phyloP scores from a whole-genome alignment of 2,797 vertebrate genomes.

The Micrastur ruficollis region DNA sequence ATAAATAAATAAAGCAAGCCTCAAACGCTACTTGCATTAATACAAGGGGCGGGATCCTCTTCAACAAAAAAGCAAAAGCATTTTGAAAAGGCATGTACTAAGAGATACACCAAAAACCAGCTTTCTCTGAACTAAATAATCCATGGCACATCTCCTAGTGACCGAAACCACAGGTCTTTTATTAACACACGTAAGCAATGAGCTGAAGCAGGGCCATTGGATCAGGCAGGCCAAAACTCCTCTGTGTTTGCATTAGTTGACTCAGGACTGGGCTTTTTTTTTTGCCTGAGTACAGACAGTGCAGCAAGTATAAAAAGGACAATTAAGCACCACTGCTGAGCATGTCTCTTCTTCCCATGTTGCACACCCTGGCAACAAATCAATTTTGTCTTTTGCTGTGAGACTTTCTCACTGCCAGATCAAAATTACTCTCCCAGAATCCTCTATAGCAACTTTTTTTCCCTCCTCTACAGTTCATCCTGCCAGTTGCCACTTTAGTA shows the following conservation, averaged over 20 bases:
- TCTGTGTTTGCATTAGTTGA: neutral
- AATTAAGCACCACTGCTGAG: conserved; percentile 26
- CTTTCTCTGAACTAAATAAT: neutral
- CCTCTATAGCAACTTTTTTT: neutral
- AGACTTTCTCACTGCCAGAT: neutral
- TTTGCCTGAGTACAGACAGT: neutral
- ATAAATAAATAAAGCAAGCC: neutral
- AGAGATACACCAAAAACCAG: neutral
- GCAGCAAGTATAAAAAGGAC: neutral
- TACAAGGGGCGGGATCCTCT: neutral
- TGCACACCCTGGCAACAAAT: conserved; percentile 37
- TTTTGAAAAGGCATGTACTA: neutral
- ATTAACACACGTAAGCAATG: neutral
- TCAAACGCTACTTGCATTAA: neutral
- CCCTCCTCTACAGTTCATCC: neutral
- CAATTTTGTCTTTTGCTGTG: conserved; percentile 42
- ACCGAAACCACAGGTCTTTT: neutral
- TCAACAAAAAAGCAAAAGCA: neutral
- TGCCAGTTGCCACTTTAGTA: conserved; percentile 43
- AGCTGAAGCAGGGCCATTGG: neutral
- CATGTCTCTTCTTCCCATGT: conserved; percentile 17
- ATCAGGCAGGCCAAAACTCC: neutral
- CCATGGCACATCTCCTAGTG: neutral
- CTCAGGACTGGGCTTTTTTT: neutral
- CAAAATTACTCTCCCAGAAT: conserved; percentile 46